Evolutionary conservation across 2,888 invertebrate species (phyloP), one percentile per base, ranked within the genome.

Genomic region (Mesoligia furuncula): DNA sequence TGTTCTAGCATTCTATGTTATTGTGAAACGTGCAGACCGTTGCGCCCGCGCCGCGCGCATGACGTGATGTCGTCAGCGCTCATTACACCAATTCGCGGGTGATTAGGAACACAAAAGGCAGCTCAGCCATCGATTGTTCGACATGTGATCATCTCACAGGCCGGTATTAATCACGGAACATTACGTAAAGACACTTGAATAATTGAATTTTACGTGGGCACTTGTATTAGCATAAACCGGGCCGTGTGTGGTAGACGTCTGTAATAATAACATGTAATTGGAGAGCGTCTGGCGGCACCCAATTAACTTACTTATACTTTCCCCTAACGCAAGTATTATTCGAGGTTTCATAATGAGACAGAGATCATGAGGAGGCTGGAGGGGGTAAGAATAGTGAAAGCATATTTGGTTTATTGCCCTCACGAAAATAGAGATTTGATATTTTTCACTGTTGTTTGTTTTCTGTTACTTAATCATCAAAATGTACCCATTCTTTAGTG

Each of bases 281-380:
- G 88, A 87, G 88, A 90, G 86, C 87, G 90, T 86, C 88, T 84
- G 87, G 85, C 89, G 87, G 82, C 86, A 86, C 88, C 90, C 92
- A 93, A 93, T 93, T 92, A 93, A 91, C 80, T 93, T 89, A 79
- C 90, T 88, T 90, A 90, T 91, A 93, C 94, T 94, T 94, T 94
- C 93, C 91, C 92, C 90, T 90, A 91, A 91, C 90, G 88, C 88
- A 88, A 89, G 91, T 92, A 89, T 90, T 92, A 90, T 93, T 91
- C 85, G 88, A 90, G 85, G 90, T 91, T 90, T 91, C 88, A 89
- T 92, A 92, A 85, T 91, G 90, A 91, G 89, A 78, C 87, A 77
- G 87, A 92, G 91, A 93, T 91, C 90, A 92, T 91, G 90, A 84
- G 8, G 31, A 57, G 17, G 24, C 77, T 72, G 85, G 86, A 80